These are phyloP conservation scores for Pipistrellus kuhlii DNA, from an alignment of 2,797 vertebrate genomes.

Conservation along the genomic window DNA sequence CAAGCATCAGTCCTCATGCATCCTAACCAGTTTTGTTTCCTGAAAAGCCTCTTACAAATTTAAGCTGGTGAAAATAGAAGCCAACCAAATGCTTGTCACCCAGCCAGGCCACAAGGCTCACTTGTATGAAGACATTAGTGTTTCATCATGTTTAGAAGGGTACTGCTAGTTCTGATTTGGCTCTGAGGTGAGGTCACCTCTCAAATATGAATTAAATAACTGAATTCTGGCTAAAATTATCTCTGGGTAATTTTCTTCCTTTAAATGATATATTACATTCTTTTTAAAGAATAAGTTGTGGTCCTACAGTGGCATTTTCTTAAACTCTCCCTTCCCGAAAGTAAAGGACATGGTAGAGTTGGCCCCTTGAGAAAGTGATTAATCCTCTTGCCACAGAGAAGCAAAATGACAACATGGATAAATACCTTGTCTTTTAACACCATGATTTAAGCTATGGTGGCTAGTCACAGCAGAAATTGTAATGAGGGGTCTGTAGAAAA, in stretches of 20 bases:
- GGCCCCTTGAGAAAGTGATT: conserved; percentile 73
- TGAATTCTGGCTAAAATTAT: conserved; percentile 75
- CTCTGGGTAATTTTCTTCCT: conserved; percentile 69
- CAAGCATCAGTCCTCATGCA: conserved; percentile 55
- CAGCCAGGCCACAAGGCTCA: conserved; percentile 50
- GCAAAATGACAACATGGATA: conserved; percentile 77
- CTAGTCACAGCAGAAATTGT: conserved; percentile 69
- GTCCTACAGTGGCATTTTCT: conserved; percentile 74
- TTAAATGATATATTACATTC: conserved; percentile 73
- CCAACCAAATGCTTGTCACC: conserved; percentile 56
- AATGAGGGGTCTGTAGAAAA: conserved; percentile 75
- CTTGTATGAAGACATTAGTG: conserved; percentile 31
- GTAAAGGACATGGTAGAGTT: conserved; percentile 73
- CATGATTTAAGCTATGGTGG: conserved; percentile 70
- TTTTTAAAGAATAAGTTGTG: conserved; percentile 78
- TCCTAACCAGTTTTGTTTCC: conserved; percentile 71
- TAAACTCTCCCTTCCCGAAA: conserved; percentile 75
- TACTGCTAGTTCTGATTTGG: conserved; percentile 35
- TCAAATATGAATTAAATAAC: conserved; percentile 69
- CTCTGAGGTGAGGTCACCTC: conserved; percentile 63
- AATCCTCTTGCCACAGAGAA: conserved; percentile 70
- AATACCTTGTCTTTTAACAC: conserved; percentile 66
- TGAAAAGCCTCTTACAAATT: conserved; percentile 75
- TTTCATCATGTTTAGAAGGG: conserved; percentile 61
- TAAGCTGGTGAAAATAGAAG: conserved; percentile 79